These are phyloP conservation scores for Sebastes cheni DNA, from an alignment of 2,797 vertebrate species.

Conservation along the genomic window DNA sequence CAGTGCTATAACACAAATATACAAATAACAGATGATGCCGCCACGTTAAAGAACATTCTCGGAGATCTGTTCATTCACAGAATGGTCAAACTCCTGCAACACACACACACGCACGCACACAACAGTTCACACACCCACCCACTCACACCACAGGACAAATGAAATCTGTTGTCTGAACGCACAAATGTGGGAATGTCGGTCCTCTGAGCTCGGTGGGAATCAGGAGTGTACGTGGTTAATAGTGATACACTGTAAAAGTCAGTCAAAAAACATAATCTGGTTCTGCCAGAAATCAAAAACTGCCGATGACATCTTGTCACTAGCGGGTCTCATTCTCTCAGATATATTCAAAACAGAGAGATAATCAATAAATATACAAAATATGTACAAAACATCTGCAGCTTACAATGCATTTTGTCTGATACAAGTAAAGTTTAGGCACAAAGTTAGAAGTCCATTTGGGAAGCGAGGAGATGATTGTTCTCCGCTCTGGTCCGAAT, in stretches of 20 bases:
- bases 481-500: slow-evolving; percentile 58
- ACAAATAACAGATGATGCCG: slow-evolving; percentile 52
- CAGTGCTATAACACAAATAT: slow-evolving; percentile 63
- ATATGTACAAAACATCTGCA: slow-evolving; percentile 79
- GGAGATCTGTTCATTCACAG: slow-evolving; percentile 81
- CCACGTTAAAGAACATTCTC: slow-evolving; percentile 63
- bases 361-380: slow-evolving; percentile 75
- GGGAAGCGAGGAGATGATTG: slow-evolving; percentile 89
- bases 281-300: slow-evolving; percentile 32
- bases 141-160: slow-evolving; percentile 39
- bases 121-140: neutral
- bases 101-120: neutral
- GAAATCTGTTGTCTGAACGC: slow-evolving; percentile 51
- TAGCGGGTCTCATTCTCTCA: slow-evolving; percentile 33
- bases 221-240: slow-evolving; percentile 33
- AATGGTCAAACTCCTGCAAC: slow-evolving; percentile 75
- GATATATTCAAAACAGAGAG: slow-evolving; percentile 55
- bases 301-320: slow-evolving; percentile 37
- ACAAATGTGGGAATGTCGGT: slow-evolving; percentile 47
- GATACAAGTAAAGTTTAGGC: slow-evolving; percentile 90
- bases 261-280: slow-evolving; percentile 37
- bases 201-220: slow-evolving; percentile 56
- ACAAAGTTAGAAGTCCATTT: slow-evolving; percentile 90
- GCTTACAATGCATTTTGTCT: slow-evolving; percentile 97
- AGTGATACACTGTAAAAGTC: slow-evolving; percentile 48